Conservation (phyloP, 2,888 invertebrate species). For the Agelastica alni region DNA sequence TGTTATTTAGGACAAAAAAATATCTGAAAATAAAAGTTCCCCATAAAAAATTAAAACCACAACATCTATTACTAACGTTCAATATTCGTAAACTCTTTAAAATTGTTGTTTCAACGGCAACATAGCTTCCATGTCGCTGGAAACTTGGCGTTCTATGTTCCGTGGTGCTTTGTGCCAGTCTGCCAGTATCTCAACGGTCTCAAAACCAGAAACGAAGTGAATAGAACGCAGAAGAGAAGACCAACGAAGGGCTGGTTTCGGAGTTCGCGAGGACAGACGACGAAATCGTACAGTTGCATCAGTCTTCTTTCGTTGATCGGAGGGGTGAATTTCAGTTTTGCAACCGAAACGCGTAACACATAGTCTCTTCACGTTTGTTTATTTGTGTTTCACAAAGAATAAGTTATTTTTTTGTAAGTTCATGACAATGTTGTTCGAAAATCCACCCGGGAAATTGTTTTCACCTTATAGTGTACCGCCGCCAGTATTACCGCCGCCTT, state of each 20-base stretch:
- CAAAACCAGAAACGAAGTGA: slow-evolving; percentile 9
- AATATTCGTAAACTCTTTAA: too few relatives aligned
- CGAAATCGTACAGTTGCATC: slow-evolving; percentile 42
- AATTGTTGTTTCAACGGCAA: too few relatives aligned
- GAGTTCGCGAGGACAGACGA: slow-evolving; percentile 15
- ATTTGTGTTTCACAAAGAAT: not conserved
- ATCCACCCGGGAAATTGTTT: slow-evolving; percentile 69
- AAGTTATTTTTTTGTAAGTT: slow-evolving; percentile 22
- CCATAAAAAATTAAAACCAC: too few relatives aligned
- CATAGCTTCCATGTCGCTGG: not conserved
- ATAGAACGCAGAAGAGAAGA: slow-evolving; percentile 27
- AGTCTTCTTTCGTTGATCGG: slow-evolving; percentile 40
- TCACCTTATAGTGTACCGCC: slow-evolving; percentile 75
- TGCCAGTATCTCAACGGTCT: slow-evolving; percentile 9
- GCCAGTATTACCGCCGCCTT: slow-evolving; percentile 56
- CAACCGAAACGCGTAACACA: slow-evolving; percentile 21
- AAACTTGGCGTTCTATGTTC: slow-evolving; percentile 3
- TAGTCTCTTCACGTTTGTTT: slow-evolving; percentile 7
- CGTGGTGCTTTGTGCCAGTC: slow-evolving; percentile 11
- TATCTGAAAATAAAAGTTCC: too few relatives aligned
- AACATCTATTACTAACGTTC: too few relatives aligned
- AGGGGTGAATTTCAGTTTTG: slow-evolving; percentile 43
- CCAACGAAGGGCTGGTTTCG: slow-evolving; percentile 25
- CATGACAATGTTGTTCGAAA: slow-evolving; percentile 69
- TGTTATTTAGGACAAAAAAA: too few relatives aligned